Evolutionary conservation across 2,113 vertebrate species (phyloP).

Genomic region (Herpetotheres cachinnans): DNA sequence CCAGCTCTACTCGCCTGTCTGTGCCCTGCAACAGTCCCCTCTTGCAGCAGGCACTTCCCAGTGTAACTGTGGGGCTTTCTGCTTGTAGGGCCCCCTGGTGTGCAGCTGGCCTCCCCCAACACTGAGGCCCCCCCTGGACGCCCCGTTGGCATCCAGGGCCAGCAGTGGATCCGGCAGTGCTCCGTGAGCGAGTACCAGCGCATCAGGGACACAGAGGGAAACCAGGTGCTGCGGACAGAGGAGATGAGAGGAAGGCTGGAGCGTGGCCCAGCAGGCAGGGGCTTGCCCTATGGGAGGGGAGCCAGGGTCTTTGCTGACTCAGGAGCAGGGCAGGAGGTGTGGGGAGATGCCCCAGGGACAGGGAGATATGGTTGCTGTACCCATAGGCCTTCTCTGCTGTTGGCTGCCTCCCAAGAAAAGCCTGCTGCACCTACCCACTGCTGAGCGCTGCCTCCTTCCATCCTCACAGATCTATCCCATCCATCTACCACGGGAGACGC

Average conservation of each 20-base stretch:
- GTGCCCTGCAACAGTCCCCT: neutral
- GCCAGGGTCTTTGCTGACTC: neutral
- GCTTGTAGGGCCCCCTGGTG: neutral
- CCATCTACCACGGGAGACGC: neutral
- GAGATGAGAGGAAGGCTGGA: neutral
- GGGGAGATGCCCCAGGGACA: neutral
- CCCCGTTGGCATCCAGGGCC: neutral
- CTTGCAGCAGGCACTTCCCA: neutral
- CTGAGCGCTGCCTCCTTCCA: neutral
- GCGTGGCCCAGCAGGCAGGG: fast-evolving
- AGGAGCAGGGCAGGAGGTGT: neutral
- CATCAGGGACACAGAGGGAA: neutral
- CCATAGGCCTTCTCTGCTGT: neutral
- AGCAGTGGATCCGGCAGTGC: neutral
- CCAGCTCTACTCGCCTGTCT: fast-evolving
- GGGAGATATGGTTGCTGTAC: neutral
- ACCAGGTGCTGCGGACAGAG: neutral
- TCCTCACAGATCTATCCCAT: conserved; percentile 71
- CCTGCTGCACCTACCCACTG: fast-evolving
- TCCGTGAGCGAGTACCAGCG: neutral
- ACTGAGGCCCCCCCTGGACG: too few relatives aligned
- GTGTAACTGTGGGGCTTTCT: neutral
- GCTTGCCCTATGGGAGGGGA: neutral
- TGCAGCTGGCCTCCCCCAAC: fast-evolving
- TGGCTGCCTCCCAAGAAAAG: neutral